These are phyloP conservation scores for Drosophila setosimentum DNA, from an alignment of 2,888 invertebrate genomes.

Conservation along the genomic window DNA sequence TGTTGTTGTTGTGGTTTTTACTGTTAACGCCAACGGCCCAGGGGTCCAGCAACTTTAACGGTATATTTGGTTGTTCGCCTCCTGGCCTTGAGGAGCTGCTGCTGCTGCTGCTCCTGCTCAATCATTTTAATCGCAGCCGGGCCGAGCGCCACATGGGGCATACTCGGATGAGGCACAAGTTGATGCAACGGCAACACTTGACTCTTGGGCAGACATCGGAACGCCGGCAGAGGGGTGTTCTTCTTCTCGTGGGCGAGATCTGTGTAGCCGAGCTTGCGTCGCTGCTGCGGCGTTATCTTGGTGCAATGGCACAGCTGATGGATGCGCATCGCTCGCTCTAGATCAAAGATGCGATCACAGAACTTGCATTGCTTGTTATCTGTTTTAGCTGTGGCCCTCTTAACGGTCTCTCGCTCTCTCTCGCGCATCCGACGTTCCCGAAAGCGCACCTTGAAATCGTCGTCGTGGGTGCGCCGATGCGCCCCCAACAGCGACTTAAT, in stretches of 20 bases:
- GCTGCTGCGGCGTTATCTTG: constrained; percentile 68
- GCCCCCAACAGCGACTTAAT: constrained; percentile 68
- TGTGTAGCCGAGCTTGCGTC: constrained; percentile 66
- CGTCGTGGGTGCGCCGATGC: constrained; percentile 61
- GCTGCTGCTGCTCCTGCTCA: constrained; percentile 50
- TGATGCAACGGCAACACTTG: constrained; percentile 12
- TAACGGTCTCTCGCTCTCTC: constrained; percentile 1
- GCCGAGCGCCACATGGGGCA: constrained; percentile 51
- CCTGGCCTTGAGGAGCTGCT: constrained; percentile 39
- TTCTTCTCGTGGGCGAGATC: constrained; percentile 72
- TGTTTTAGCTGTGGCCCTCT: background rate
- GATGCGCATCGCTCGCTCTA: constrained; percentile 70
- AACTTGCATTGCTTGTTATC: constrained; percentile 52
- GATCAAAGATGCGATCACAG: constrained; percentile 65
- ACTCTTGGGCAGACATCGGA: constrained; percentile 26
- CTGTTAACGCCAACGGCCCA: constrained; percentile 53
- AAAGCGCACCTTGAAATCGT: constrained; percentile 62
- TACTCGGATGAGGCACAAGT: constrained; percentile 34
- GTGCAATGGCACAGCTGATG: constrained; percentile 67
- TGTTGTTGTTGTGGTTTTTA: background rate
- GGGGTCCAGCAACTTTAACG: constrained; percentile 42
- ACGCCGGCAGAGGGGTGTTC: constrained; percentile 64
- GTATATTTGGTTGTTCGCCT: constrained; percentile 39
- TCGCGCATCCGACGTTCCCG: constrained; percentile 8
- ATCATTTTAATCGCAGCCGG: constrained; percentile 52